phyloP scores from a whole-genome alignment of 1,140 invertebrate species.

The Brachionus asplanchnoidis region DNA sequence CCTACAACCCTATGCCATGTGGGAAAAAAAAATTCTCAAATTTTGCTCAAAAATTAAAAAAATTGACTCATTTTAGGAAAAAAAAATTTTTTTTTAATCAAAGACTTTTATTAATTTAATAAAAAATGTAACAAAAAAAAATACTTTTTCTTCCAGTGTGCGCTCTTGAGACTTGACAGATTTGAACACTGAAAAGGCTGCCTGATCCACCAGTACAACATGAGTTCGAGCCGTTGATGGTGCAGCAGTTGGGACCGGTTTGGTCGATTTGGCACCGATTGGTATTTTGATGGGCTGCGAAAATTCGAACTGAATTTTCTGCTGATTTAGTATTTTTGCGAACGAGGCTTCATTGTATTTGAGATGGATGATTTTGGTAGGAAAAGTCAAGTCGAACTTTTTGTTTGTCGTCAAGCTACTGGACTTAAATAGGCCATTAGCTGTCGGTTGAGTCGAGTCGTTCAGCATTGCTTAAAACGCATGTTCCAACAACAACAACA shows the following conservation, averaged over 20 bases:
- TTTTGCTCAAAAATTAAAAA: no score
- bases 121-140: neutral
- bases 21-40: no score
- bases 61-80: no score
- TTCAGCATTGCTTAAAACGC: neutral
- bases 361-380: neutral
- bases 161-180: neutral
- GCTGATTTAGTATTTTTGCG: neutral
- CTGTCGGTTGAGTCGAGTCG: neutral
- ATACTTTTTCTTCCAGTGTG: neutral
- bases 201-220: neutral
- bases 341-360: neutral
- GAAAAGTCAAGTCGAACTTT: neutral
- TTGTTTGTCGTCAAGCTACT: neutral
- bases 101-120: neutral
- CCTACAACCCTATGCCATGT: no score
- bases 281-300: neutral
- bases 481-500: neutral
- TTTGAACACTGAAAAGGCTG: constrained; percentile 5
- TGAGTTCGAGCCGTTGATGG: neutral
- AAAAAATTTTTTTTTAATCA: no score
- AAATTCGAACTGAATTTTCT: neutral
- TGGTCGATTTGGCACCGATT: neutral
- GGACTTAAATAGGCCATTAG: neutral
- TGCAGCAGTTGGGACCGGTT: neutral